Percentiles rank a stretch among this genome's conserved stretches.
These are phyloP conservation scores for Dipodomys stephensi DNA, from an alignment of 2,113 vertebrate genomes.

Conservation along the genomic window DNA sequence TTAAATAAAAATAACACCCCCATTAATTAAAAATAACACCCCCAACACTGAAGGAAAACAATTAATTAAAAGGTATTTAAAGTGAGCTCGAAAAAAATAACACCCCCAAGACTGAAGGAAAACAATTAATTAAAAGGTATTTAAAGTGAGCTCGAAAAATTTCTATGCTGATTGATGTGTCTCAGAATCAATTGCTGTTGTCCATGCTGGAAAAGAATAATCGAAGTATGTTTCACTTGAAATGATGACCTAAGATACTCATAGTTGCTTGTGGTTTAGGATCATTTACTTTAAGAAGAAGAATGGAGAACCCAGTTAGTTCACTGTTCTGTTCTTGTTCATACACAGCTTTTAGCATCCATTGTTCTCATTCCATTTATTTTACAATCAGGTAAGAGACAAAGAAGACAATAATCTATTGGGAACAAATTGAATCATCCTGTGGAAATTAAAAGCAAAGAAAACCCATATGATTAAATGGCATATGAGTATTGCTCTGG, in stretches of 20 bases:
- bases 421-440: background rate
- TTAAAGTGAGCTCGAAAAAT: constrained; percentile 38
- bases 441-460: constrained; percentile 31
- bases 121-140: constrained; percentile 34
- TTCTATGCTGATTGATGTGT: background rate
- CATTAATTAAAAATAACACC: background rate
- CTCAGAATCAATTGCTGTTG: constrained; percentile 28
- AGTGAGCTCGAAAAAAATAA: constrained; percentile 28
- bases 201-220: background rate
- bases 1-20: constrained; percentile 1
- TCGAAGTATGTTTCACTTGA: background rate
- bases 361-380: background rate
- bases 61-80: constrained; percentile 42
- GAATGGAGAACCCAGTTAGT: background rate
- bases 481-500: background rate
- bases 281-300: background rate
- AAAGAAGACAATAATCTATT: background rate
- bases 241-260: background rate
- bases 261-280: background rate
- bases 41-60: constrained; percentile 28
- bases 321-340: background rate
- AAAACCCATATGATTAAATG: background rate
- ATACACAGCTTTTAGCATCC: background rate
- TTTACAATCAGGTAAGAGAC: constrained; percentile 37
- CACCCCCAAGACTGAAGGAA: constrained; percentile 8